Evolutionary conservation across 1,140 invertebrate species (phyloP).

Genomic region (Penaeus chinensis): DNA sequence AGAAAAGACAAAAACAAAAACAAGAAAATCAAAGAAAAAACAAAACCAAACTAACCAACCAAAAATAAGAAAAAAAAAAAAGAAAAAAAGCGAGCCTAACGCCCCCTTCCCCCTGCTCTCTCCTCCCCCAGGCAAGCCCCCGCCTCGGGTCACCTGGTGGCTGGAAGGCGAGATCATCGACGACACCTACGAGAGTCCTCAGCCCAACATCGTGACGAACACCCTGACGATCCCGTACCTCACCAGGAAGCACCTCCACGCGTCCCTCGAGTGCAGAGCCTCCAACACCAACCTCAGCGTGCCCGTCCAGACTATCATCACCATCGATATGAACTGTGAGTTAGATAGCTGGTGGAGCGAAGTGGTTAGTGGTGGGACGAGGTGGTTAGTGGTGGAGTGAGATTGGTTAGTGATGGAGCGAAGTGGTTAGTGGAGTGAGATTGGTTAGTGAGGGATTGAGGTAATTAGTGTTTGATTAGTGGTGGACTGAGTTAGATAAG

Average conservation of each 20-base stretch:
- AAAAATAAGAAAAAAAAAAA: too few species aligned
- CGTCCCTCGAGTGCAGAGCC: slow-evolving; percentile 65
- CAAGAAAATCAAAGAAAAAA: too few species aligned
- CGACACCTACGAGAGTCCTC: slow-evolving; percentile 25
- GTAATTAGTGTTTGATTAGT: background rate
- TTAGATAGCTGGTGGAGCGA: background rate
- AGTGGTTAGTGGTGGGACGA: background rate
- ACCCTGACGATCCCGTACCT: slow-evolving; percentile 65
- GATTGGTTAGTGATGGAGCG: too few species aligned
- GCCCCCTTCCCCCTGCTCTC: background rate
- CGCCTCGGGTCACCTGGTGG: slow-evolving; percentile 58
- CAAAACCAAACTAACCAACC: too few species aligned
- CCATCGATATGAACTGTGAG: slow-evolving; percentile 65
- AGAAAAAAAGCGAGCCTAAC: background rate
- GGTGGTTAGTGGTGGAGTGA: background rate
- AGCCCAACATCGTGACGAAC: slow-evolving; percentile 66
- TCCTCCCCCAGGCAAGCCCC: slow-evolving; percentile 48
- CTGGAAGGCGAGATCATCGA: slow-evolving; percentile 47
- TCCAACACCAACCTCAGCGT: slow-evolving; percentile 65
- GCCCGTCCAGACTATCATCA: slow-evolving; percentile 64
- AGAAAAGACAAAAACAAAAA: too few species aligned
- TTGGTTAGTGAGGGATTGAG: too few species aligned
- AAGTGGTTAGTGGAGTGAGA: too few species aligned
- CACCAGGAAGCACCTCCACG: slow-evolving; percentile 65
- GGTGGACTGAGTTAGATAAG: background rate